Percentiles rank a stretch among this genome's conserved stretches.
These are phyloP conservation scores for Sisyra terminalis DNA, from an alignment of 2,888 invertebrate genomes.

Conservation along the genomic window DNA sequence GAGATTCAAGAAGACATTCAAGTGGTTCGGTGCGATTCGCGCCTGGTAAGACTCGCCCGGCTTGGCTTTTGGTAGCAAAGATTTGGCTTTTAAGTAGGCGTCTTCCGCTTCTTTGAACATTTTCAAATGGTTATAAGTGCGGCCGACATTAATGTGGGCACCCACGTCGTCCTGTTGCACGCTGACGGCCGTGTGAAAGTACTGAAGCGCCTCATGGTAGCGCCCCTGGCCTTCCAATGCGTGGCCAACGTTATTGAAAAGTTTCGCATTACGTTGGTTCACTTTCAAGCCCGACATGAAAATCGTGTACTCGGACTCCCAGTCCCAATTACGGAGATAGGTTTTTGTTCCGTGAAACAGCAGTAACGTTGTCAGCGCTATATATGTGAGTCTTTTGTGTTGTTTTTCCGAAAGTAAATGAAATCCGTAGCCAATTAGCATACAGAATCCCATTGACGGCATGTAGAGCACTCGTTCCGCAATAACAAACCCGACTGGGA, in stretches of 20 bases:
- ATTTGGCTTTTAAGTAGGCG: constrained; percentile 81
- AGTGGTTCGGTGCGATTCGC: constrained; percentile 86
- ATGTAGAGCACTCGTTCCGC: constrained; percentile 92
- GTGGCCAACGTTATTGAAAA: constrained; percentile 95
- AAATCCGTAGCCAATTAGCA: constrained; percentile 81
- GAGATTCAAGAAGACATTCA: constrained; percentile 89
- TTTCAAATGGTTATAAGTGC: constrained; percentile 85
- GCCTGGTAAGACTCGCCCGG: constrained; percentile 92
- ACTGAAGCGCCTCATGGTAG: constrained; percentile 65
- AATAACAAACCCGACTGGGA: constrained; percentile 94
- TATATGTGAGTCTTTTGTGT: constrained; percentile 45
- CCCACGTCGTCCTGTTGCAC: constrained; percentile 94
- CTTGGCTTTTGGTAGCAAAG: constrained; percentile 75
- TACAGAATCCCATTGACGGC: constrained; percentile 95
- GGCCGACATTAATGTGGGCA: constrained; percentile 91
- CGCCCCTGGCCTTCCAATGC: constrained; percentile 66
- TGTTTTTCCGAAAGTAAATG: constrained; percentile 46
- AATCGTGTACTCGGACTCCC: constrained; percentile 84
- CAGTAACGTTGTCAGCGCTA: constrained; percentile 46
- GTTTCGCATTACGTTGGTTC: constrained; percentile 82
- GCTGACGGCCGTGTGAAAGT: constrained; percentile 81
- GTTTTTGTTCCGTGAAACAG: constrained; percentile 74
- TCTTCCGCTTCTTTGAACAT: constrained; percentile 80
- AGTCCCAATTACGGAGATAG: constrained; percentile 77
- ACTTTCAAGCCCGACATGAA: constrained; percentile 83